Percentiles rank a stretch among this genome's conserved stretches.
These are phyloP conservation scores for Nematolebias whitei DNA, from an alignment of 2,113 vertebrate genomes.

Conservation along the genomic window DNA sequence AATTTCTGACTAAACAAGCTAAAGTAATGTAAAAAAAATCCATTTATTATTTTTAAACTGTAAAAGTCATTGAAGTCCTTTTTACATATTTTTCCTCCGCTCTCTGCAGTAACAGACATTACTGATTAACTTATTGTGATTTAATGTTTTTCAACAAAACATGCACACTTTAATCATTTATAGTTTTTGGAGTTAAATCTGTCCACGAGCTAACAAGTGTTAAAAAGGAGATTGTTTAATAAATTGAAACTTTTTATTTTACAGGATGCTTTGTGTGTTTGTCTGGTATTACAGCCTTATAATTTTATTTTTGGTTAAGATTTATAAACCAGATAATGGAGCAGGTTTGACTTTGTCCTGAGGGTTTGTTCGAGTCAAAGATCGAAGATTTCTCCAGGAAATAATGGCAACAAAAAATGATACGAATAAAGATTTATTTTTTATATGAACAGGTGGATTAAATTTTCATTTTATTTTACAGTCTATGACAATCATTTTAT, in stretches of 20 bases:
- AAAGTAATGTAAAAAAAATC: too few relatives aligned
- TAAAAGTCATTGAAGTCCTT: background rate
- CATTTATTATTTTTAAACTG: too few relatives aligned
- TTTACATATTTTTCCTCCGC: background rate
- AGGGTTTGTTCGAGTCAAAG: slow-evolving; percentile 17
- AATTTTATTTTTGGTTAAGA: too few relatives aligned
- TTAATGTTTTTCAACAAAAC: too few relatives aligned
- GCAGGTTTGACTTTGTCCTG: slow-evolving; percentile 22
- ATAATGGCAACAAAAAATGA: slow-evolving; percentile 81
- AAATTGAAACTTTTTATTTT: too few relatives aligned
- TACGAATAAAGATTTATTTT: slow-evolving; percentile 92
- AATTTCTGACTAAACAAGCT: background rate
- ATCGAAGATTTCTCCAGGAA: slow-evolving; percentile 54
- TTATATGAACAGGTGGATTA: slow-evolving; percentile 86
- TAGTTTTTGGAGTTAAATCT: background rate
- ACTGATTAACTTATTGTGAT: too few relatives aligned
- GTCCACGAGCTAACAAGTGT: too few relatives aligned
- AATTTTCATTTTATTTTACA: slow-evolving; percentile 85
- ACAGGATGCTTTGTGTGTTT: background rate
- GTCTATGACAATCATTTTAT: slow-evolving; percentile 89
- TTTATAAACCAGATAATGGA: too few relatives aligned
- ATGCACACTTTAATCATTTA: background rate
- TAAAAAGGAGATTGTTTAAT: too few relatives aligned
- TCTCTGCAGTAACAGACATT: background rate
- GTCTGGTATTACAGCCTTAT: slow-evolving; percentile 17